A percentile compares a stretch with the other conserved stretches of the same genome.
phyloP scores from a whole-genome alignment of 2,888 invertebrate genomes.

The Tenthredo scrophulariae region DNA sequence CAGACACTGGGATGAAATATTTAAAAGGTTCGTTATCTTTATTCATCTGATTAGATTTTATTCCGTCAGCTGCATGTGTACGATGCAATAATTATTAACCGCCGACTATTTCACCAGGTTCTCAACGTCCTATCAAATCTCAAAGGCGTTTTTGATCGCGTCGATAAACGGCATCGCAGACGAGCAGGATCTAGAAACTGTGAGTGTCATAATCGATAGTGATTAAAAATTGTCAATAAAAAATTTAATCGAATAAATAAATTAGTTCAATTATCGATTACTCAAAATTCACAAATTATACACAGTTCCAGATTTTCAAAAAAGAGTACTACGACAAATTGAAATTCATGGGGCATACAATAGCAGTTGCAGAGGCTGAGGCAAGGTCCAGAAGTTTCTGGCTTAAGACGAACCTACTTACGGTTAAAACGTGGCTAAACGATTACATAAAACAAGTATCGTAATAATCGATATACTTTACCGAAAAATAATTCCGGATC shows the following conservation, averaged over 20 bases:
- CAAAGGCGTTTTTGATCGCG: constrained; percentile 68
- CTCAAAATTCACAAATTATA: background rate
- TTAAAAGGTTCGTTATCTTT: constrained; percentile 63
- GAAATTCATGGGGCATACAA: constrained; percentile 66
- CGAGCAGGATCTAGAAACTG: constrained; percentile 70
- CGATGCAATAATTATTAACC: background rate
- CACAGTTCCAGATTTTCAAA: constrained; percentile 70
- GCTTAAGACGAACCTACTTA: constrained; percentile 64
- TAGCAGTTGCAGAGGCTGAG: constrained; percentile 69
- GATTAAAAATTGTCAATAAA: background rate
- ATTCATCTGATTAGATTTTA: background rate
- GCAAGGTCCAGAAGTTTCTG: constrained; percentile 68
- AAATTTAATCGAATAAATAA: constrained; percentile 13
- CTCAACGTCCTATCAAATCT: constrained; percentile 64
- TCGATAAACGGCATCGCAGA: constrained; percentile 67
- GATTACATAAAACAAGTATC: background rate
- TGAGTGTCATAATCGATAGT: constrained; percentile 58
- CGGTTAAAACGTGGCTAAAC: constrained; percentile 61
- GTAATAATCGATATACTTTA: background rate
- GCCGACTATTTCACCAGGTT: constrained; percentile 63
- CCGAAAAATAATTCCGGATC: background rate
- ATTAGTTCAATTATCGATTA: background rate
- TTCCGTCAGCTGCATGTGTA: too few relatives aligned
- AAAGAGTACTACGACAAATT: constrained; percentile 68
- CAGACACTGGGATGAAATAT: constrained; percentile 69